Base-by-base conservation (phyloP, 2,113 vertebrate genomes). In the Silurus glanis region DNA sequence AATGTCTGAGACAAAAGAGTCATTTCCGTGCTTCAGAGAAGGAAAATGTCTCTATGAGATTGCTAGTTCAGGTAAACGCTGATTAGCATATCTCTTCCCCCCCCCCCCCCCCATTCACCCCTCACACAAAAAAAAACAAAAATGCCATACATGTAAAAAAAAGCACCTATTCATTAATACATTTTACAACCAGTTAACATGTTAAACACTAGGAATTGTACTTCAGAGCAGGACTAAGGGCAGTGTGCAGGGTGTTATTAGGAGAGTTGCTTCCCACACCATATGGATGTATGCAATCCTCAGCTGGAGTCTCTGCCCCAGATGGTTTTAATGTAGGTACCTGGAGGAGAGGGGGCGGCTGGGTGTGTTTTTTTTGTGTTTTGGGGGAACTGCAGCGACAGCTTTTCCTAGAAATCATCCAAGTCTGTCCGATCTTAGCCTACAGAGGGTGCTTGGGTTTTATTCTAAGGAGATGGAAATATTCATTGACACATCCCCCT, bases 261-360 rank as follows among this genome's bases (percentile, higher is more conserved):
- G 86, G 80, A 91, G 76, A 6, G 83, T 78, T 49, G 75, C 90
- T 92, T 91, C 91, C 91, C 84, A 91, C 86, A 89, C 83, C 87
- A 83, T 88, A 89, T 89, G 88, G 76, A 84, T 87, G 78, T 86
- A 49, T 83, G 72, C 85, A 85, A 90, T 90, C 87, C 91, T 82
- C 81, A 69, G 58, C 37, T n/a, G 67, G 55, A 86, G 66, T 89
- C 89, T 88, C 56, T 89, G 64, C 12, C 87, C 89, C 93, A 94
- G 92, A 93, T 94, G 94, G 94, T 93, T 93, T 89, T 89, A 93
- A 90, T 94, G 90, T 80, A 92, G 91, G 88, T 86, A 87, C 88
- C 69, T 17, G 19, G 61, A 21, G 21, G 61, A 17, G 59, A 1
- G 14, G 19, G 59, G 19, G 17, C 4, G 14, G 21, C 0, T 62